Evolutionary conservation across 2,888 invertebrate species (phyloP).

Genomic region (Mamestra brassicae): DNA sequence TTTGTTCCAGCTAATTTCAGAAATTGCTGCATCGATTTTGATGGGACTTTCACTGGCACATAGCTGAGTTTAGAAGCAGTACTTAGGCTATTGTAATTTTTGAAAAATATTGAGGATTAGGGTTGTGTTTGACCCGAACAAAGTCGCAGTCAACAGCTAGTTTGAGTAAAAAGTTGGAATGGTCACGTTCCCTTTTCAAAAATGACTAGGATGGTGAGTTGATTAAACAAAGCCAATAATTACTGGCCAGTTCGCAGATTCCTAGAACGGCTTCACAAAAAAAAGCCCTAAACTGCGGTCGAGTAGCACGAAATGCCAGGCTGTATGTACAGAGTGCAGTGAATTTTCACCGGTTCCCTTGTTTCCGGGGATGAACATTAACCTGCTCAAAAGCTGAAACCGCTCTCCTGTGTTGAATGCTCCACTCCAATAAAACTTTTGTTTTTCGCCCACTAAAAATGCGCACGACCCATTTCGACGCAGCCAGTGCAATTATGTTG

Average conservation of each 20-base stretch:
- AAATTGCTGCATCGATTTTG: too few species aligned
- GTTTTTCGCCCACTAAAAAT: conserved; percentile 73
- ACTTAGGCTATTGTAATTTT: too few species aligned
- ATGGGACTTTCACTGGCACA: too few species aligned
- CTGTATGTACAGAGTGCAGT: conserved; percentile 70
- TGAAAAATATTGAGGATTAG: too few species aligned
- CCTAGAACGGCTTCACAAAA: conserved; percentile 23
- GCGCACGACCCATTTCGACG: conserved; percentile 72
- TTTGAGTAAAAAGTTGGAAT: background rate
- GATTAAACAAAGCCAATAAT: conserved; percentile 47
- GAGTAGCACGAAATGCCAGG: conserved; percentile 44
- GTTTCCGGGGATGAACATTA: conserved; percentile 79
- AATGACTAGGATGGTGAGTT: conserved; percentile 6
- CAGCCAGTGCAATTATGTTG: conserved; percentile 58
- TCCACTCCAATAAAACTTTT: conserved; percentile 77
- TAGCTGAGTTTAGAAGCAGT: too few species aligned
- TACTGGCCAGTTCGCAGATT: conserved; percentile 38
- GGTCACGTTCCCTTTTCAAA: conserved; percentile 10
- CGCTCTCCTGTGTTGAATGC: conserved; percentile 68
- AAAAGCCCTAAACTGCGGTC: conserved; percentile 8
- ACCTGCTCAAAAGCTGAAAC: conserved; percentile 81
- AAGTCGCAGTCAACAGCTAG: too few species aligned
- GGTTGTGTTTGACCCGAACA: too few species aligned
- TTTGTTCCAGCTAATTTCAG: too few species aligned
- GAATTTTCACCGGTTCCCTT: conserved; percentile 67